Percentiles rank a stretch among this genome's conserved stretches.
Conservation (phyloP, 2,113 vertebrate species). For the Crotalus tigris region DNA sequence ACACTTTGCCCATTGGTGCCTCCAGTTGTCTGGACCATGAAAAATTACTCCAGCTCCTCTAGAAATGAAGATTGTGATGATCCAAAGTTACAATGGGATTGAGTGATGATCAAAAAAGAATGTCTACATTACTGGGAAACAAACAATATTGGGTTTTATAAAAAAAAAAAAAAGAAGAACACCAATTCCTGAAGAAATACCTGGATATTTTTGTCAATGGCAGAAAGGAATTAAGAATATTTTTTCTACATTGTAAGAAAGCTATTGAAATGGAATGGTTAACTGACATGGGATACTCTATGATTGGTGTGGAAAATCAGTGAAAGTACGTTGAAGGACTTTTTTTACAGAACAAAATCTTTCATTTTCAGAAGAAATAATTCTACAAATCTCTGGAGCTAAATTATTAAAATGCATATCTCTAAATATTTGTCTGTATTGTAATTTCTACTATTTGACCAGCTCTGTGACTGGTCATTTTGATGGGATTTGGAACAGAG, state of each 20-base stretch:
- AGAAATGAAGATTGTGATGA: not conserved
- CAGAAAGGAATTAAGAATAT: conserved; percentile 72
- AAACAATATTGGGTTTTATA: conserved; percentile 74
- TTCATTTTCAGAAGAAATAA: conserved; percentile 74
- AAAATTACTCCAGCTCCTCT: not conserved
- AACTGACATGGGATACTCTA: conserved; percentile 80
- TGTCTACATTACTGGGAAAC: conserved; percentile 80
- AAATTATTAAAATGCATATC: conserved; percentile 80
- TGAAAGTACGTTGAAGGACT: conserved; percentile 79
- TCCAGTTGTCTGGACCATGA: conserved; percentile 36
- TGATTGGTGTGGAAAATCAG: conserved; percentile 89
- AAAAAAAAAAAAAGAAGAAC: conserved; percentile 45
- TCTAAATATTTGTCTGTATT: conserved; percentile 83
- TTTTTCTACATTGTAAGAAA: conserved; percentile 93
- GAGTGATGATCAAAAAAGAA: conserved; percentile 68
- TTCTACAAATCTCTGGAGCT: conserved; percentile 75
- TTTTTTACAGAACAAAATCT: conserved; percentile 83
- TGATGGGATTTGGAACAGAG: conserved; percentile 90
- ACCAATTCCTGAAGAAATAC: conserved; percentile 73
- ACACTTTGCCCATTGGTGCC: too few species aligned
- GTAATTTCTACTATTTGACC: conserved; percentile 81
- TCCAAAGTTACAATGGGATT: conserved; percentile 57
- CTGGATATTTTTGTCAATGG: conserved; percentile 75
- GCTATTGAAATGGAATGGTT: conserved; percentile 93
- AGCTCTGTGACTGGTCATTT: conserved; percentile 79